Base-by-base conservation (phyloP, 2,797 vertebrate genomes). In the Scarus forsteni region DNA sequence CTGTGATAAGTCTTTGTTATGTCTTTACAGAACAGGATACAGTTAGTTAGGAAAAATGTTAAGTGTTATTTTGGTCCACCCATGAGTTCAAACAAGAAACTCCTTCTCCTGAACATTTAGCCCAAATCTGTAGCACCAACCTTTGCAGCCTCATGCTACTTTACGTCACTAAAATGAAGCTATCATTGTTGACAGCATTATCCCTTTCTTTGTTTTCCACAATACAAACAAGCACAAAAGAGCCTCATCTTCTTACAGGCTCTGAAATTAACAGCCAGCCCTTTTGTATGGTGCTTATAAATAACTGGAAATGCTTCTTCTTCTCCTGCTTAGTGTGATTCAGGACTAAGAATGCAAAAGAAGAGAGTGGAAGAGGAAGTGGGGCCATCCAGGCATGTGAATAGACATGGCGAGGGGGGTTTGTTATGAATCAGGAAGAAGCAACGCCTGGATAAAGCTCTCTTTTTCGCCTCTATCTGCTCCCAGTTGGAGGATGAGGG, bases 401-500 rank as follows among this genome's bases (percentile, higher is more conserved):
- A 88, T 85, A 85, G 73, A 79, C 59, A 43, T 40, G 42, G 50
- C 0, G 55, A 73, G 60, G 48, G 38, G 27, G 56, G 72, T 59
- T 80, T 66, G 56, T 55, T 70, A 64, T 46, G 81, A 80, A 81
- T 71, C 52, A 51, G 57, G 84, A 75, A 66, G 85, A 83, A 59
- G 78, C 83, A 84, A 55, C 72, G 34, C 35, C 5, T 60, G 87
- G 85, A 83, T 87, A 85, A 90, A 60, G 76, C 83, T 71, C 66
- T 60, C 74, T 60, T 54, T 77, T 38, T 62, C 55, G 35, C 59
- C 43, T 83, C 77, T 79, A 67, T 89, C 75, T 75, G 83, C 77
- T 89, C 85, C 79, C 88, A 82, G 81, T 75, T 81, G 83, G 79
- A 81, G 85, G 87, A 86, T 82, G 87, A 83, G 79, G 72, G 75